Evolutionary conservation across 92 coral and sea anemone species (phyloP).

Genomic region (Zoanthus sociatus): DNA sequence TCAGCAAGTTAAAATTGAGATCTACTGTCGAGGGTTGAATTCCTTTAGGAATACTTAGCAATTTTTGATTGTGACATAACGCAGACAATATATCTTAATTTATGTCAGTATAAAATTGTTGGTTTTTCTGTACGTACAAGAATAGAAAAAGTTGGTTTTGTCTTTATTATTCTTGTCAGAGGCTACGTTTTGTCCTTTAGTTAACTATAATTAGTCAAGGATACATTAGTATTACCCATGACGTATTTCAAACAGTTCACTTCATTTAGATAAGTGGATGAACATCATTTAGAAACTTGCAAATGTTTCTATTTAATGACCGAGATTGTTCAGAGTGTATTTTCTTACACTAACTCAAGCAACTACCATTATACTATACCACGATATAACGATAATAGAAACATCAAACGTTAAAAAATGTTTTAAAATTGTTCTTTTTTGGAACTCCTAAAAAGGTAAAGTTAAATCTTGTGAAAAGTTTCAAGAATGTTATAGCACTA

Average conservation of each 20-base stretch:
- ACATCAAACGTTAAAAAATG: no score
- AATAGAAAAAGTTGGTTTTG: background rate
- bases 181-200: background rate
- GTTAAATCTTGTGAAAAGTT: background rate
- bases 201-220: slow-evolving; percentile 1
- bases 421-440: background rate
- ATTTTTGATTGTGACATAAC: background rate
- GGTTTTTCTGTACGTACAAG: background rate
- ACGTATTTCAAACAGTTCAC: background rate
- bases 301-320: background rate
- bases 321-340: background rate
- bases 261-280: background rate
- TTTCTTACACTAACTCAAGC: background rate
- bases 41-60: slow-evolving; percentile 4
- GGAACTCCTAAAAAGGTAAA: background rate
- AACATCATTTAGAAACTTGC: background rate
- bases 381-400: no score
- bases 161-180: no score
- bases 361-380: background rate
- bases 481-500: background rate
- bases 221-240: background rate
- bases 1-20: slow-evolving; percentile 1
- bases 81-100: background rate
- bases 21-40: background rate
- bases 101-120: background rate